phyloP scores from a whole-genome alignment of 2,888 invertebrate species.

The Drosophila differens region DNA sequence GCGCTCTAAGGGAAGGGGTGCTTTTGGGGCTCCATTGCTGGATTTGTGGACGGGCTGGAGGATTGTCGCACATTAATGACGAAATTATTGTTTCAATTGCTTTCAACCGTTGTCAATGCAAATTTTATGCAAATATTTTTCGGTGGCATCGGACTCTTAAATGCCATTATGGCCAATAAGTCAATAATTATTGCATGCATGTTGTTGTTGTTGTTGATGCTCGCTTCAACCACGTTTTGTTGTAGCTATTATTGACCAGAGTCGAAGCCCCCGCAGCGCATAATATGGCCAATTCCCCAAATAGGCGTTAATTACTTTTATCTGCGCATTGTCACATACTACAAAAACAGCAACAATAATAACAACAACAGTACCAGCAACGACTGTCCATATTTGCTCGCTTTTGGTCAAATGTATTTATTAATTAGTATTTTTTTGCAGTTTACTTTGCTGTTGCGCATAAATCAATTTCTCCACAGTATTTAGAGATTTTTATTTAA shows the following conservation, averaged over 20 bases:
- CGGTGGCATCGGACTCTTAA: slow-evolving; percentile 58
- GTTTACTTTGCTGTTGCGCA: slow-evolving; percentile 33
- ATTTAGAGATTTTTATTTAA: slow-evolving; percentile 9
- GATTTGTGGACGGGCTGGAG: slow-evolving; percentile 5
- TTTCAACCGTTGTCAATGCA: slow-evolving; percentile 82
- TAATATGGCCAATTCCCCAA: slow-evolving; percentile 53
- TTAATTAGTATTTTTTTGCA: slow-evolving; percentile 43
- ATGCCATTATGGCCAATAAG: slow-evolving; percentile 80
- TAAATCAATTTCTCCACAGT: slow-evolving; percentile 50
- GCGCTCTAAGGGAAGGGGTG: not conserved
- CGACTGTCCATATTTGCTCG: slow-evolving; percentile 18
- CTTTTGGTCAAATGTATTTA: slow-evolving; percentile 38
- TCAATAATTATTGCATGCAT: slow-evolving; percentile 73
- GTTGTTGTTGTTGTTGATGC: slow-evolving; percentile 23
- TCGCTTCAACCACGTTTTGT: slow-evolving; percentile 20
- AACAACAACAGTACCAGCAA: slow-evolving; percentile 28
- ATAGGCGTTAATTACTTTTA: slow-evolving; percentile 82
- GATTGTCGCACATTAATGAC: slow-evolving; percentile 80
- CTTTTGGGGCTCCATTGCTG: not conserved
- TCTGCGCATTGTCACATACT: slow-evolving; percentile 63
- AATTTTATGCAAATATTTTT: slow-evolving; percentile 80
- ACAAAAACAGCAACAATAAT: slow-evolving; percentile 25
- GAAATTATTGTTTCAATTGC: slow-evolving; percentile 83
- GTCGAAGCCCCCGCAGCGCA: not conserved
- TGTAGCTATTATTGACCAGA: slow-evolving; percentile 35